A percentile compares a stretch with the other conserved stretches of the same genome.
Evolutionary conservation across 2,888 invertebrate species (phyloP).

Genomic region (Ctena decussata): DNA sequence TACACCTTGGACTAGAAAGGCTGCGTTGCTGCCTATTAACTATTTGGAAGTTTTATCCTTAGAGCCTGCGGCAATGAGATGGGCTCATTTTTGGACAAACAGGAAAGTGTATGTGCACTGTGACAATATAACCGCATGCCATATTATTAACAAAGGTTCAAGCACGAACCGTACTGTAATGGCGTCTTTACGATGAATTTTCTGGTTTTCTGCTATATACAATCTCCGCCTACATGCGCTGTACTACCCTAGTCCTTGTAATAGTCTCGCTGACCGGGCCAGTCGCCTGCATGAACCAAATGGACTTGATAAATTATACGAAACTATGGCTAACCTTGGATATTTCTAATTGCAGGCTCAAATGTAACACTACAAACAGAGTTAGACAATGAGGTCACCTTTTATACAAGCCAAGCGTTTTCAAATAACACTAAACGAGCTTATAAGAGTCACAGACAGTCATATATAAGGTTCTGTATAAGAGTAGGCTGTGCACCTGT

Average conservation of each 20-base stretch:
- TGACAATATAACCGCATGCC: not conserved
- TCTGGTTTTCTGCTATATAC: not conserved
- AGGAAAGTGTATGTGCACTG: not conserved
- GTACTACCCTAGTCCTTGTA: not conserved
- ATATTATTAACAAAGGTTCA: not conserved
- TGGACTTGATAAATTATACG: not conserved
- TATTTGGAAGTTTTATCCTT: not conserved
- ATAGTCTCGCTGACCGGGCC: not conserved
- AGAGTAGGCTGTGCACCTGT: not conserved
- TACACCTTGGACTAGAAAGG: not conserved
- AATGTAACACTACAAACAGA: not conserved
- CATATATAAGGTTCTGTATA: not conserved
- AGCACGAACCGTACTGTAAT: not conserved
- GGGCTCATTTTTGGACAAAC: not conserved
- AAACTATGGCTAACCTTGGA: not conserved
- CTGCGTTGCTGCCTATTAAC: not conserved
- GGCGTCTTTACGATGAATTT: not conserved
- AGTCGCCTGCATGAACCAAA: not conserved
- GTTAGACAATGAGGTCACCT: not conserved
- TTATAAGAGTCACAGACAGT: not conserved
- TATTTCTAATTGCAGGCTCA: not conserved
- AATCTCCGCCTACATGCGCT: not conserved
- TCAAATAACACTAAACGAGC: not conserved
- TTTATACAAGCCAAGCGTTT: not conserved
- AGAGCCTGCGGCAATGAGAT: not conserved